phyloP scores from a whole-genome alignment of 2,888 invertebrate genomes.

The Parnassius smintheus region DNA sequence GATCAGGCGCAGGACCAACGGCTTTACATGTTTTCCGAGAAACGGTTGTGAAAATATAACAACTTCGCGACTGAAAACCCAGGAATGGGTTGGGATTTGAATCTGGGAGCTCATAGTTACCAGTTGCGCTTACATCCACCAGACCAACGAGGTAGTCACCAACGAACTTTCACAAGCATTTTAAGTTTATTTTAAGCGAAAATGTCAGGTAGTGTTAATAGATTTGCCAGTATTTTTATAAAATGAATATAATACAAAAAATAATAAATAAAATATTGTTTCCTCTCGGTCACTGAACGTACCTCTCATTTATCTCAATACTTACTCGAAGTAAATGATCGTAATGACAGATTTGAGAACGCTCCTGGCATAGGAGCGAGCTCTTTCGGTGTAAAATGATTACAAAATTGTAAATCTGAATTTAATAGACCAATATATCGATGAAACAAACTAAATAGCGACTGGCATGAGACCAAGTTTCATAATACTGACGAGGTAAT shows the following conservation, averaged over 20 bases:
- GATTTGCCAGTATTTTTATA: too few relatives aligned
- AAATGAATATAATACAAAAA: background rate
- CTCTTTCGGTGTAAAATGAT: constrained; percentile 26
- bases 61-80: too few relatives aligned
- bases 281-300: constrained; percentile 2
- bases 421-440: constrained; percentile 28
- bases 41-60: too few relatives aligned
- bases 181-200: too few relatives aligned
- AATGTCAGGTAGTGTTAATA: too few relatives aligned
- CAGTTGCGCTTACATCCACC: too few relatives aligned
- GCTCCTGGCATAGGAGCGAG: background rate
- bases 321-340: constrained; percentile 6
- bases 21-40: too few relatives aligned
- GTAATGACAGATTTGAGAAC: constrained; percentile 21
- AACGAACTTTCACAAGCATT: too few relatives aligned
- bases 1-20: too few relatives aligned
- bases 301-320: constrained; percentile 2
- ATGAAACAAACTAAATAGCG: constrained; percentile 27
- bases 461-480: constrained; percentile 39
- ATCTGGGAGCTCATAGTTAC: too few relatives aligned
- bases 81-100: too few relatives aligned
- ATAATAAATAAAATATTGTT: constrained; percentile 4
- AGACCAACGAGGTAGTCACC: too few relatives aligned
- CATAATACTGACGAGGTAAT: constrained; percentile 24
- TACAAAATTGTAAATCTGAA: constrained; percentile 34